A percentile compares a stretch with the other conserved stretches of the same genome.
Conservation (phyloP, 2,113 vertebrate genomes). For the Poeciliopsis retropinna region DNA sequence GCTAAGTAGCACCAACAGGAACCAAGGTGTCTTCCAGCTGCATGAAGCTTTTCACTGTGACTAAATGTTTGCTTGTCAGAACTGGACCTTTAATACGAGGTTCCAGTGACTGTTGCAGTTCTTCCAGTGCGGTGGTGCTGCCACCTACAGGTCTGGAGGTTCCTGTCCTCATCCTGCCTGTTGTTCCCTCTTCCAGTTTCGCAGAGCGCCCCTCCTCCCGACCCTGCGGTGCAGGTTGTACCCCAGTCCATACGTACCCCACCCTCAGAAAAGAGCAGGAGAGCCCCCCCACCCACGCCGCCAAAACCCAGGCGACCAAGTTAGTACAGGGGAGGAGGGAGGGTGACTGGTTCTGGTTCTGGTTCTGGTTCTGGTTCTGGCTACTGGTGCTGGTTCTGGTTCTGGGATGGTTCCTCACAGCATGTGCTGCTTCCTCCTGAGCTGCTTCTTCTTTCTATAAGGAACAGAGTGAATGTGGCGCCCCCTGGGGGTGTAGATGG, state of each 20-base stretch:
- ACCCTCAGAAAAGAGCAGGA: slow-evolving; percentile 81
- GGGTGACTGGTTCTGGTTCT: slow-evolving; percentile 56
- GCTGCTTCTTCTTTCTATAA: slow-evolving; percentile 42
- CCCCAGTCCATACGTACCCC: slow-evolving; percentile 81
- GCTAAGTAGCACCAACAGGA: neutral
- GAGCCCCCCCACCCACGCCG: slow-evolving; percentile 82
- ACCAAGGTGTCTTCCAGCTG: neutral
- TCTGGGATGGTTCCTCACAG: slow-evolving; percentile 44
- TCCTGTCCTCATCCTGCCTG: slow-evolving; percentile 36
- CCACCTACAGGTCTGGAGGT: slow-evolving; percentile 3
- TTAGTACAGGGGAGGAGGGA: slow-evolving; percentile 79
- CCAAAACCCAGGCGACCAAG: slow-evolving; percentile 86
- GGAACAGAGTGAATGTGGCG: slow-evolving; percentile 33
- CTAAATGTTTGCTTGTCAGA: no score
- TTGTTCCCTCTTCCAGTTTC: slow-evolving; percentile 74
- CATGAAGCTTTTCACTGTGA: no score
- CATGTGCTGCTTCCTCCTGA: slow-evolving; percentile 75
- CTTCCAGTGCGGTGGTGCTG: neutral
- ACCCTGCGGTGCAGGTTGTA: slow-evolving; percentile 74
- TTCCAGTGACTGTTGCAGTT: neutral
- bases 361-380: no score
- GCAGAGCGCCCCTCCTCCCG: slow-evolving; percentile 62
- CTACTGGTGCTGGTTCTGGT: slow-evolving; percentile 38
- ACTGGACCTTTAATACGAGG: no score
- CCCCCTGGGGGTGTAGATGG: slow-evolving; percentile 11